Conservation (phyloP, 2,888 invertebrate species). For the Tetrapedia diversipes region DNA sequence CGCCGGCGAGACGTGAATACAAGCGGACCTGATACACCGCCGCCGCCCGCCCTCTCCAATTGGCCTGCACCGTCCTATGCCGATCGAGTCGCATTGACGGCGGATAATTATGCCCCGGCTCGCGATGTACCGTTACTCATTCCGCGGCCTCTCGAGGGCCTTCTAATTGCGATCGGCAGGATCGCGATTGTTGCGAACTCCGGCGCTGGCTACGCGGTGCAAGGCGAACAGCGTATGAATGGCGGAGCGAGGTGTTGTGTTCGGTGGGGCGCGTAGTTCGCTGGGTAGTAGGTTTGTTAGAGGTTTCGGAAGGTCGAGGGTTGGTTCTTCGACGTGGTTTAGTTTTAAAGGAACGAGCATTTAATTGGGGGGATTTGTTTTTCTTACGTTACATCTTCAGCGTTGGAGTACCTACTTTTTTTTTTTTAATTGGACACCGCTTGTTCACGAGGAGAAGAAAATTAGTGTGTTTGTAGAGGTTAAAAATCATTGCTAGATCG, state of each 20-base stretch:
- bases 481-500: too few relatives aligned
- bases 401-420: too few relatives aligned
- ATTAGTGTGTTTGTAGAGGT: too few relatives aligned
- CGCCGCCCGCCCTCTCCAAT: conserved; percentile 74
- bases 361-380: too few relatives aligned
- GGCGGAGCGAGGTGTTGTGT: not conserved
- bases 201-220: not conserved
- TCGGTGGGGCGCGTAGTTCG: too few relatives aligned
- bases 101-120: conserved; percentile 59
- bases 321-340: not conserved
- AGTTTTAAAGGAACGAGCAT: not conserved
- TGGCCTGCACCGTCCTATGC: conserved; percentile 66
- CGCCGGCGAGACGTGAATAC: conserved; percentile 55
- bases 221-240: not conserved
- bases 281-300: not conserved
- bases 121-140: not conserved
- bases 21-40: conserved; percentile 43
- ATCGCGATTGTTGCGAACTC: conserved; percentile 34
- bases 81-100: conserved; percentile 49
- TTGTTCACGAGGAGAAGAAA: too few relatives aligned
- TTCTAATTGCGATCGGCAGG: conserved; percentile 44
- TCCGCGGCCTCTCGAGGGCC: conserved; percentile 20
- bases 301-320: not conserved
- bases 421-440: too few relatives aligned
- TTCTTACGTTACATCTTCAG: too few relatives aligned